These are phyloP conservation scores for Phasianus colchicus DNA, from an alignment of 2,113 vertebrate genomes.

Conservation along the genomic window DNA sequence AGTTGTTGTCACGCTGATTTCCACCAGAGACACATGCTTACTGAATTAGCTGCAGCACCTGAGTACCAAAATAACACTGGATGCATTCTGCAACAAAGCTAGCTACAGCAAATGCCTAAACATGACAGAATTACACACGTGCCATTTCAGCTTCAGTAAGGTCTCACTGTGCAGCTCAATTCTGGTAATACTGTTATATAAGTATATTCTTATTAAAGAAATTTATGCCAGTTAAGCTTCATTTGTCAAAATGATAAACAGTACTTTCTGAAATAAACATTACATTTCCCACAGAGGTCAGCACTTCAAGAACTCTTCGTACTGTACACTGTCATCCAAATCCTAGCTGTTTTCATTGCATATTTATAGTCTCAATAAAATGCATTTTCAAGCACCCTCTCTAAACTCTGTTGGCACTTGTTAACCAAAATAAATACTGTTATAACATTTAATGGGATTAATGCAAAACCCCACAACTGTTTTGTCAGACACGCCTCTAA, in stretches of 20 bases:
- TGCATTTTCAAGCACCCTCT: conserved; percentile 53
- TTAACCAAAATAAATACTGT: conserved; percentile 35
- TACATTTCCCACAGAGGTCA: conserved; percentile 1
- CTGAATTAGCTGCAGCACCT: background rate
- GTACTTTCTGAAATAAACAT: conserved; percentile 16
- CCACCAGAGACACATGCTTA: background rate
- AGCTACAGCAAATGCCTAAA: background rate
- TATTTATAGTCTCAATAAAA: conserved; percentile 58
- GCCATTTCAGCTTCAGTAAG: background rate
- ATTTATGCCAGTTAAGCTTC: background rate
- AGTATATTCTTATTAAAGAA: background rate
- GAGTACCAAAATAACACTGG: background rate
- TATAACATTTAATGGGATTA: background rate
- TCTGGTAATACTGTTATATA: background rate
- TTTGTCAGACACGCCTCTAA: background rate
- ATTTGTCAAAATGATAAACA: background rate
- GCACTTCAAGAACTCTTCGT: conserved; percentile 29
- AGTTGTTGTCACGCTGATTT: background rate
- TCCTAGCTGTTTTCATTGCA: background rate
- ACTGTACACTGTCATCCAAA: conserved; percentile 13
- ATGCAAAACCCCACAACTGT: background rate
- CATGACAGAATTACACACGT: background rate
- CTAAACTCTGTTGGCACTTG: conserved; percentile 28
- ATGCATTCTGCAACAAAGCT: background rate
- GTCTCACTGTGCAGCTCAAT: background rate